Percentiles rank a stretch among this genome's conserved stretches.
These are phyloP conservation scores for Penaeus vannamei DNA, from an alignment of 1,140 invertebrate genomes.

Conservation along the genomic window DNA sequence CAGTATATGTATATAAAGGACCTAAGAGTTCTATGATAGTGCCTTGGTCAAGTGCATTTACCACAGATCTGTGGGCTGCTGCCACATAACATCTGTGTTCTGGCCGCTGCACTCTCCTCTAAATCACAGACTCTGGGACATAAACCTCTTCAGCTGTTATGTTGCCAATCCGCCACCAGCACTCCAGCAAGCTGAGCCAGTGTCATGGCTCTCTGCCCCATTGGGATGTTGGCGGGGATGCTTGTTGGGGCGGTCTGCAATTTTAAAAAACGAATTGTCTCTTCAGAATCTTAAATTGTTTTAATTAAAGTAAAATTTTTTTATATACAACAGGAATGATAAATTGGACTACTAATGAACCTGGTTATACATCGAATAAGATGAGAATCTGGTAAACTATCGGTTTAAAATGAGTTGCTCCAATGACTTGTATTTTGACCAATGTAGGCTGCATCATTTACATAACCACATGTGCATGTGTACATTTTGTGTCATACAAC, in stretches of 20 bases:
- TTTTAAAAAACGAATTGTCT: constrained; percentile 25
- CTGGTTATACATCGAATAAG: too few species aligned
- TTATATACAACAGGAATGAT: neutral
- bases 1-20: too few species aligned
- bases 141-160: constrained; percentile 4
- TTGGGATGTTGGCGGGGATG: constrained; percentile 36
- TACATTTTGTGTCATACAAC: too few species aligned
- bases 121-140: constrained; percentile 5
- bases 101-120: neutral
- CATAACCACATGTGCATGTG: too few species aligned
- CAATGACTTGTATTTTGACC: too few species aligned
- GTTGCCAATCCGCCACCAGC: neutral
- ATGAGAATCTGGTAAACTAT: too few species aligned
- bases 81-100: neutral
- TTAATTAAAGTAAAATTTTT: neutral
- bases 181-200: constrained; percentile 32
- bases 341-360: too few species aligned
- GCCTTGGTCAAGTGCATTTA: too few species aligned
- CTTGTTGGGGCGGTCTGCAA: constrained; percentile 13
- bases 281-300: constrained; percentile 36
- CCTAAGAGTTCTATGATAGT: too few species aligned
- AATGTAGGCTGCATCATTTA: too few species aligned
- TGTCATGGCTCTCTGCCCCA: neutral
- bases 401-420: too few species aligned
- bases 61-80: too few species aligned